Evolutionary conservation across 1,140 invertebrate species (phyloP).

Genomic region (Apocrypta bakeri): DNA sequence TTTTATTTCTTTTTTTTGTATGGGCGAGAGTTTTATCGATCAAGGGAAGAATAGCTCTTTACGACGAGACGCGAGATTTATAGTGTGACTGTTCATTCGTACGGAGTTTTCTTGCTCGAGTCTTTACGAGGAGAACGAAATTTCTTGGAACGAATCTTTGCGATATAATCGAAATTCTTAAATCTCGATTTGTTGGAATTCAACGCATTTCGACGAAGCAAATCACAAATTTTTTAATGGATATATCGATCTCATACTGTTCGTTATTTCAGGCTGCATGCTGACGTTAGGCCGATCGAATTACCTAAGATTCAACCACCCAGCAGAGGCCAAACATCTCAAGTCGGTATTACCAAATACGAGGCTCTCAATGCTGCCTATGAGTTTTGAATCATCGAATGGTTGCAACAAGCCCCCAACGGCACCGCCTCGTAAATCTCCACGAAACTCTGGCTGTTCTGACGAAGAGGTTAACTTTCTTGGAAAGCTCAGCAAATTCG

Average conservation of each 20-base stretch:
- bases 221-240: no score
- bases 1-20: no score
- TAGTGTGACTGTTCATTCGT: no score
- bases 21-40: slow-evolving; percentile 8
- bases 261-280: slow-evolving; percentile 89
- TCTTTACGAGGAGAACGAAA: background rate
- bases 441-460: slow-evolving; percentile 71
- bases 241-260: no score
- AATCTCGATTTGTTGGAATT: no score
- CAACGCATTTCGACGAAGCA: no score
- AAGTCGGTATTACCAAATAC: slow-evolving; percentile 85
- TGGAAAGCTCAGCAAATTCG: slow-evolving; percentile 70
- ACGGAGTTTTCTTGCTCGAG: no score
- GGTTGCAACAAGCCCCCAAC: slow-evolving; percentile 67
- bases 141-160: no score
- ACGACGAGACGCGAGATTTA: background rate
- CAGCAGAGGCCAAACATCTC: slow-evolving; percentile 88
- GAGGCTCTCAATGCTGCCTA: slow-evolving; percentile 85
- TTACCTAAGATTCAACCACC: slow-evolving; percentile 93
- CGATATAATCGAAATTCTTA: no score
- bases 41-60: background rate
- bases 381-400: slow-evolving; percentile 70
- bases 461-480: slow-evolving; percentile 74
- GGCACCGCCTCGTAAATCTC: slow-evolving; percentile 73
- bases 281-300: slow-evolving; percentile 90